Base-by-base conservation (phyloP, 2,797 vertebrate genomes). In the Crenichthys baileyi region DNA sequence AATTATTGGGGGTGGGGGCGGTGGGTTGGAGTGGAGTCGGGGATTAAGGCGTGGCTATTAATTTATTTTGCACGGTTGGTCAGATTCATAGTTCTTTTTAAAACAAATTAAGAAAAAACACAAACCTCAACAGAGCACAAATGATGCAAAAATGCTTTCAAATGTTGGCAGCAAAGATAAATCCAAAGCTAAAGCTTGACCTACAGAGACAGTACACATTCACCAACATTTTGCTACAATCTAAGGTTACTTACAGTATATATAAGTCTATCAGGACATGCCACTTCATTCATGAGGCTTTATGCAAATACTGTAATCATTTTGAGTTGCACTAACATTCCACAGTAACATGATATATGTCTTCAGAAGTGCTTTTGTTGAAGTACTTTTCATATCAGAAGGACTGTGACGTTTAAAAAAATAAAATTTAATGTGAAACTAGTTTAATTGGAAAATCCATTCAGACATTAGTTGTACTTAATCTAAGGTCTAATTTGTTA, bases 11-110 rank as follows among this genome's bases (percentile, higher is more conserved):
- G 58, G 41, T 58, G n/a, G 9, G 15, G 73, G 75, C 65, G 7
- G 9, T 29, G 50, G 50, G 18, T 16, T 51, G 15, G 16, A 20
- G 16, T 18, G 8, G 11, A 12, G 46, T 11, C 0, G 48, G 5
- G 26, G 48, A 41, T 87, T 88, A 81, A 89, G 79, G 82, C 81
- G 78, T 51, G 51, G 85, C 72, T 72, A 73, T 36, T 20, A 0
- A 8, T 55, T 68, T 13, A 31, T 60, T 77, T 82, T 65, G 50
- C 67, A 29, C 75, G 39, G 60, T 83, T 73, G 77, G 39, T 80
- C 12, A 0, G 15, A 9, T 58, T 31, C 29, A 60, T 36, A 20
- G 20, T 78, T 5, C 0, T 75, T 63, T 29, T 5, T 4, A 8
- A 79, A 74, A 39, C 78, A 48, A 70, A 76, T 41, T 39, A 60